Evolutionary conservation across 2,888 invertebrate genomes (phyloP).

Genomic region (Stenodema calcarata): DNA sequence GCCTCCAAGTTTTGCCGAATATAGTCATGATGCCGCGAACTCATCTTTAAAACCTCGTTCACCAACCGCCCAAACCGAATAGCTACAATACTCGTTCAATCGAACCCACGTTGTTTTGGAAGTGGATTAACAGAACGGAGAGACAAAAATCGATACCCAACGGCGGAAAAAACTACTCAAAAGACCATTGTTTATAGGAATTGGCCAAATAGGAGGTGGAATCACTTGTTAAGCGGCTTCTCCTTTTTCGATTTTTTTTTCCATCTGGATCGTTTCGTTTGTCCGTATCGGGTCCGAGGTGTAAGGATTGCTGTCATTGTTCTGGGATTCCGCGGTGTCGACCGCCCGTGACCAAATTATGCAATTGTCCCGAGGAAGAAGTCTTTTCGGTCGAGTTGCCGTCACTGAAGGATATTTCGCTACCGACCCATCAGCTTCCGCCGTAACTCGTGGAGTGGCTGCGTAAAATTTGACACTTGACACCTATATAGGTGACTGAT

Average conservation of each 20-base stretch:
- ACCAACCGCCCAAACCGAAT: not conserved
- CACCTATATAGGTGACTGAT: too few species aligned
- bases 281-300: constrained; percentile 3
- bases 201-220: constrained; percentile 16
- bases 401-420: not conserved
- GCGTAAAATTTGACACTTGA: too few species aligned
- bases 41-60: not conserved
- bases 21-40: not conserved
- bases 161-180: not conserved
- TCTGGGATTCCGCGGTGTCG: constrained; percentile 5
- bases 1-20: not conserved
- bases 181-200: not conserved
- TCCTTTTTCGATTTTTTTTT: not conserved
- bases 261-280: constrained; percentile 14
- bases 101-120: not conserved
- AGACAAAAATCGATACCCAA: not conserved
- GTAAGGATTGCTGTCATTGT: constrained; percentile 4
- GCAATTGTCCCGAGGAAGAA: constrained; percentile 11
- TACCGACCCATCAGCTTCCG: not conserved
- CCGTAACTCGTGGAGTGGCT: too few species aligned
- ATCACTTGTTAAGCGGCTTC: constrained; percentile 4
- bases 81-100: not conserved
- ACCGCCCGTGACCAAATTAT: constrained; percentile 15
- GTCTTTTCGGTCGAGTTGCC: constrained; percentile 13
- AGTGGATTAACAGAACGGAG: not conserved